These are phyloP conservation scores for Microctenopoma stevenorrisi DNA, from an alignment of 2,797 vertebrate species.

Conservation along the genomic window DNA sequence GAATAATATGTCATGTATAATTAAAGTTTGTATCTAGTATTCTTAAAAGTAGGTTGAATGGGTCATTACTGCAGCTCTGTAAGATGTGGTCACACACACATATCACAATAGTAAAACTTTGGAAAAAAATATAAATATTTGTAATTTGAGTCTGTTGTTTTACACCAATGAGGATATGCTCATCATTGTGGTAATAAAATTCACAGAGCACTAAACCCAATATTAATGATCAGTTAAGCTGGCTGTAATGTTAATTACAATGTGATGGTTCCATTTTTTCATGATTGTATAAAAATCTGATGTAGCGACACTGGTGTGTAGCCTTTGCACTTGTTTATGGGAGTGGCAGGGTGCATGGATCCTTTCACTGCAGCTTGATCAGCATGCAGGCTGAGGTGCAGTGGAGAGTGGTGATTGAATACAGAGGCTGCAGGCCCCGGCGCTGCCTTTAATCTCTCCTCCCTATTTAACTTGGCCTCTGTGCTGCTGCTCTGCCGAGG, in stretches of 20 bases:
- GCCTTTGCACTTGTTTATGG: slow-evolving; percentile 51
- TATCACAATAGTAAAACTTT: not conserved
- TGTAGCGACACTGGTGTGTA: slow-evolving; percentile 14
- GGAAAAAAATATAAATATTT: not conserved
- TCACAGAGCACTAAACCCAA: not conserved
- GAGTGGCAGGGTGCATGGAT: slow-evolving; percentile 86
- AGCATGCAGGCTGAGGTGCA: slow-evolving; percentile 88
- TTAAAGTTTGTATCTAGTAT: too few relatives aligned
- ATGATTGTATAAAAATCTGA: not conserved
- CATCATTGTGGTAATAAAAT: not conserved
- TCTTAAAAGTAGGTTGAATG: too few relatives aligned
- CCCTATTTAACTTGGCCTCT: slow-evolving; percentile 87
- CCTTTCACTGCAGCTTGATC: slow-evolving; percentile 89
- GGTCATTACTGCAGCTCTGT: too few relatives aligned
- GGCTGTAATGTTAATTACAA: not conserved
- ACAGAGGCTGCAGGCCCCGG: slow-evolving; percentile 81
- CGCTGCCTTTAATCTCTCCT: slow-evolving; percentile 91
- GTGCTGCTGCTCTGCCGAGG: slow-evolving; percentile 78
- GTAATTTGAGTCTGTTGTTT: not conserved
- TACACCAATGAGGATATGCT: too few relatives aligned
- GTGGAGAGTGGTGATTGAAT: slow-evolving; percentile 88
- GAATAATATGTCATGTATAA: too few relatives aligned
- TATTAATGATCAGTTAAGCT: too few relatives aligned
- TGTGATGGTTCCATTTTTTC: not conserved
- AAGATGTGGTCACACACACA: not conserved